Percentiles rank a stretch among this genome's conserved stretches.
Conservation (phyloP, 1,140 invertebrate genomes). For the Eurosta solidaginis region DNA sequence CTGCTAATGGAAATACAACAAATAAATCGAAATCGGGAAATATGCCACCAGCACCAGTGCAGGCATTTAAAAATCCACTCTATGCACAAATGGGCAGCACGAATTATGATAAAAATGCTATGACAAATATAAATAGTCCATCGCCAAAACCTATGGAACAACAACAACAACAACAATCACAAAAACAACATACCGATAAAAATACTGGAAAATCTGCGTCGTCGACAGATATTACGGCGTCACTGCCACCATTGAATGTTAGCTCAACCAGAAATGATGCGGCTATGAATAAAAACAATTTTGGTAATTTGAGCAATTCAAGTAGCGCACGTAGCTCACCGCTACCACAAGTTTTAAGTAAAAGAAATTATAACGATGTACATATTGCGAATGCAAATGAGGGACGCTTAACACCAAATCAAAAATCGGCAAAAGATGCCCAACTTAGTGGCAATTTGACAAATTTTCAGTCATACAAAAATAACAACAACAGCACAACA, state of each 20-base stretch:
- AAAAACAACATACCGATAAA: not conserved
- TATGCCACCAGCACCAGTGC: not conserved
- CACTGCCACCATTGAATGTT: not conserved
- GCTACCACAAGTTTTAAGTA: not conserved
- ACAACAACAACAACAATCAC: constrained; percentile 4
- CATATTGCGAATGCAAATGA: not conserved
- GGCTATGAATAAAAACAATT: not conserved
- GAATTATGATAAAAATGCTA: not conserved
- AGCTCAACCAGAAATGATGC: not conserved
- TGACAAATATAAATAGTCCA: not conserved
- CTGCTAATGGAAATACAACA: not conserved
- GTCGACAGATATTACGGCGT: not conserved
- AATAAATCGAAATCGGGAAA: not conserved
- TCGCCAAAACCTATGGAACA: constrained; percentile 10
- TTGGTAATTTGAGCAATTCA: not conserved
- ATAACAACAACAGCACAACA: no score
- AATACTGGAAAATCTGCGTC: not conserved
- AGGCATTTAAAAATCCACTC: not conserved
- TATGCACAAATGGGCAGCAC: not conserved
- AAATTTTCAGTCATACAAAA: not conserved
- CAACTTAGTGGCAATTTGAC: constrained; percentile 2
- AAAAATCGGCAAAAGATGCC: not conserved
- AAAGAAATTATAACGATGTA: not conserved
- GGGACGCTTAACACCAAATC: not conserved
- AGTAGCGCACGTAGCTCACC: not conserved